These are phyloP conservation scores for Collichthys lucidus DNA, from an alignment of 2,113 vertebrate genomes.

Conservation along the genomic window DNA sequence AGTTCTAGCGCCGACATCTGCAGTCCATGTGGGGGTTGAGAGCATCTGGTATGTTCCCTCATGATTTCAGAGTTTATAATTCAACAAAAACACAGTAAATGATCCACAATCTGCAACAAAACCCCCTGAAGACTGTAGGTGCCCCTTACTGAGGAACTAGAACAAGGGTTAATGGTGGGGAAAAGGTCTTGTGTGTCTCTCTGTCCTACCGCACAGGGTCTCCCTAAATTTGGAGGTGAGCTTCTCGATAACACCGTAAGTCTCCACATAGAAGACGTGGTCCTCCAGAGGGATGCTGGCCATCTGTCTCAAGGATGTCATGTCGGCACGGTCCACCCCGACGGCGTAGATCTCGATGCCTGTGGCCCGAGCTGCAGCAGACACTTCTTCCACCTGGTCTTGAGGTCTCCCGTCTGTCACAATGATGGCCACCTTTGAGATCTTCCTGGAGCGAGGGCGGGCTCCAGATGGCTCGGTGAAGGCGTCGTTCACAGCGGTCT, in stretches of 20 bases:
- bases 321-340: conserved; percentile 91
- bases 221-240: conserved; percentile 92
- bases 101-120: conserved; percentile 28
- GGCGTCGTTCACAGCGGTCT: conserved; percentile 87
- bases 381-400: conserved; percentile 90
- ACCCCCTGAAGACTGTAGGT: conserved; percentile 67
- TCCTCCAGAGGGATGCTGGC: conserved; percentile 92
- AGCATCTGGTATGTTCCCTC: conserved; percentile 37
- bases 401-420: conserved; percentile 95
- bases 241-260: conserved; percentile 94
- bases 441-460: conserved; percentile 82
- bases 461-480: conserved; percentile 90
- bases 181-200: conserved; percentile 28
- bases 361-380: conserved; percentile 81
- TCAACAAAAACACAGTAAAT: conserved; percentile 24
- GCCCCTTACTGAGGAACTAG: conserved; percentile 61
- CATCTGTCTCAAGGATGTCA: conserved; percentile 88
- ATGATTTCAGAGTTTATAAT: conserved; percentile 45
- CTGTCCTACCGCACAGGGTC: conserved; percentile 92
- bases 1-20: conserved; percentile 74
- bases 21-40: conserved; percentile 69
- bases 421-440: conserved; percentile 92
- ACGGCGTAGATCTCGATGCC: conserved; percentile 93
- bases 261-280: conserved; percentile 96
- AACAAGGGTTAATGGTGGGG: conserved; percentile 63